Evolutionary conservation across 1,140 invertebrate genomes (phyloP), one percentile per base, ranked within the genome.

Genomic region (Argopecten irradians): DNA sequence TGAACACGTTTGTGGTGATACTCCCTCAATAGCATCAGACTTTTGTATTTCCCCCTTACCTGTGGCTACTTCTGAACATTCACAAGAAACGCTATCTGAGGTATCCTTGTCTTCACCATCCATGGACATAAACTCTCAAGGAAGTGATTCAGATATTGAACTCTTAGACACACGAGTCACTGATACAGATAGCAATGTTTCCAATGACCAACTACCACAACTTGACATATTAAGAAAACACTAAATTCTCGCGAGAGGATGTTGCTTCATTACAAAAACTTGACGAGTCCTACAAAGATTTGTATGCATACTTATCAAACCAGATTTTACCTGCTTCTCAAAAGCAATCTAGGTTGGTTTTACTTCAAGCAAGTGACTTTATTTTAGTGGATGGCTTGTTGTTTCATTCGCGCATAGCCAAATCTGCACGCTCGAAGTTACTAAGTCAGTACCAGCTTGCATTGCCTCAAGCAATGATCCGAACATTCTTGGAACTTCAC

Each of bases 361-460:
- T 90, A 41, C 39, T 90, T 28, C 41, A 90, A 84, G 28, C 85
- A 33, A n/a, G 39, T 19, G 87, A 90, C 82, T 88, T 84, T n/a
- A n/a, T 36, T n/a, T 36, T 88, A 16, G 33, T 84, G 22, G 19
- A 90, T 41, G 82, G 39, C 41, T 32, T 88, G 32, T 32, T 90
- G 22, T 90, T 86, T 86, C 85, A 90, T n/a, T 88, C 87, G 0
- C 19, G 85, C 28, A 16, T 55, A 43, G 82, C 85, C 7, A 88
- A 90, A 55, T 32, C 85, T 19, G 86, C 83, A 32, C 82, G 89
- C 2, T 82, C 33, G 9, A 35, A 84, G 71, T 34, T 39, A 5
- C 22, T 84, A 28, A 34, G 16, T 0, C 34, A 88, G 22, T 88
- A 85, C 82, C 87, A 90, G 35, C 14, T 90, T 33, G 87, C 84